Evolutionary conservation across 92 coral and sea anemone genomes (phyloP), one percentile per base, ranked within the genome.

Genomic region (Epizoanthus scotinus): DNA sequence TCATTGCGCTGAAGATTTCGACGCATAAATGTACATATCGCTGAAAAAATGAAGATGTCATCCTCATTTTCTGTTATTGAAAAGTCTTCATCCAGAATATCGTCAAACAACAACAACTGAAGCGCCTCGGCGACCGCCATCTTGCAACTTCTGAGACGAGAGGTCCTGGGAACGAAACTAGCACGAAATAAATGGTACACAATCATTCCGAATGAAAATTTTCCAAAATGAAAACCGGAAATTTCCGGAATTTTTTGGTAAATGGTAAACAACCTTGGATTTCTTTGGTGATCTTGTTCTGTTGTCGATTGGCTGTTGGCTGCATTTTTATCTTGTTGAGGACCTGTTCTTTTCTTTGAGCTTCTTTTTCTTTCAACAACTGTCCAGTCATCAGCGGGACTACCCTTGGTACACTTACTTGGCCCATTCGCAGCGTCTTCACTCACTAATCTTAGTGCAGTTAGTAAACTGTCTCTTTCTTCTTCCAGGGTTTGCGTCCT

Each of bases 101-200:
- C 61, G 13, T 70, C 61, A 50, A 70, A 47, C 54, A 70, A 70
- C 60, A 70, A 70, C 77, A 70, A 40, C 77, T 70, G 77, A 10
- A 70, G 77, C 61, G 77, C 77, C n/a, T n/a, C n/a, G n/a, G n/a
- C n/a, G n/a, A n/a, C n/a, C 57, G 77, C 59, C 75, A 42, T 47
- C 75, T 70, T 70, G 75, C 58, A 70, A 70, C 70, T 60, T 17
- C 65, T 19, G 65, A 0, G 65, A 60, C 24, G 24, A 60, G 65
- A 60, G 65, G 65, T 60, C 65, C 34, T 60, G 65, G 34, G 29
- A 60, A 60, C 65, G 65, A 60, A 19, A 60, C 65, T 60, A 19
- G 65, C 24, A 60, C 65, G 65, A 60, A 61, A 18, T 61, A 61
- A 61, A 61, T 61, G 66, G 66, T 3, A 61, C 66, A 19, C 24